Evolutionary conservation across 2,888 invertebrate species (phyloP).

Genomic region (Rosalia funebris): DNA sequence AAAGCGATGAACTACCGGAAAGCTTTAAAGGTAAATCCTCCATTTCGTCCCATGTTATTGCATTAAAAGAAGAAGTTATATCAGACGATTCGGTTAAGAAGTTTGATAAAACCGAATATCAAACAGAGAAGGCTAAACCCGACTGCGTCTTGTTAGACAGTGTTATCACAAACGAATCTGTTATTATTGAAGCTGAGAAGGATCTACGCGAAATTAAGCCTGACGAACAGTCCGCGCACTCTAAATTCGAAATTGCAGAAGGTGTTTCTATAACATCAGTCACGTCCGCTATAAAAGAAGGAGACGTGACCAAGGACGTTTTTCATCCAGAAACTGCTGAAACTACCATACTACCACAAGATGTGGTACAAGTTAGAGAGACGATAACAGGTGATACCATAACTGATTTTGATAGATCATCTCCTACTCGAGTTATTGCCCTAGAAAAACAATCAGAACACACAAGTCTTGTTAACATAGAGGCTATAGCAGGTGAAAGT

Average conservation of each 20-base stretch:
- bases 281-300: conserved; percentile 69
- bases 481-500: conserved; percentile 69
- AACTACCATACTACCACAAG: conserved; percentile 61
- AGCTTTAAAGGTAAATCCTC: conserved; percentile 67
- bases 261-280: conserved; percentile 69
- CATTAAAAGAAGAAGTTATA: conserved; percentile 69
- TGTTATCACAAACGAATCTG: conserved; percentile 68
- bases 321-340: conserved; percentile 42
- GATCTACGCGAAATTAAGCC: conserved; percentile 62
- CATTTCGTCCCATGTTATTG: conserved; percentile 68
- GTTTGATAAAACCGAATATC: conserved; percentile 44
- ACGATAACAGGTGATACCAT: conserved; percentile 68
- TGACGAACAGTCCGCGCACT: conserved; percentile 63
- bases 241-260: conserved; percentile 68
- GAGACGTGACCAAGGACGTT: conserved; percentile 60
- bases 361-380: conserved; percentile 69
- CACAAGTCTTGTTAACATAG: conserved; percentile 67
- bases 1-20: conserved; percentile 59
- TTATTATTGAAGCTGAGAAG: conserved; percentile 71
- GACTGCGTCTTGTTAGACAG: conserved; percentile 66
- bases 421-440: conserved; percentile 65
- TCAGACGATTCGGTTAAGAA: conserved; percentile 61
- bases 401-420: conserved; percentile 61
- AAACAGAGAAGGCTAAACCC: conserved; percentile 45
- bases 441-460: conserved; percentile 66